phyloP scores from a whole-genome alignment of 1,140 invertebrate genomes.

The Pentalonia nigronervosa region DNA sequence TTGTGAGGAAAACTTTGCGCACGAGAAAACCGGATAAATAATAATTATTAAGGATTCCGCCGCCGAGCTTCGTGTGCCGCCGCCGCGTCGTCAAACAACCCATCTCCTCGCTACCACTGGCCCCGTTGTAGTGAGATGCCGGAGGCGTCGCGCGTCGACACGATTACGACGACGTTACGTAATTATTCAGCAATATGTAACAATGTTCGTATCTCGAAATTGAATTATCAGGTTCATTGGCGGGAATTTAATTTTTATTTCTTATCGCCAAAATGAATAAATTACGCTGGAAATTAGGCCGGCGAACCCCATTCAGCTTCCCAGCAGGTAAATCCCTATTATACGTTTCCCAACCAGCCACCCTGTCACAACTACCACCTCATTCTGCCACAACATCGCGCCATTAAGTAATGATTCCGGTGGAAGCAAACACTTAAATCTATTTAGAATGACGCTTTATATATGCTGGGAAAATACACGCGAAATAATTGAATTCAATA shows the following conservation, averaged over 20 bases:
- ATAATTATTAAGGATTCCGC: slow-evolving; percentile 55
- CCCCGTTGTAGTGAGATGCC: neutral
- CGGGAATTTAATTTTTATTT: slow-evolving; percentile 27
- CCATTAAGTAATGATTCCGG: neutral
- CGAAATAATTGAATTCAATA: neutral
- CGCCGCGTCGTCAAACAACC: neutral
- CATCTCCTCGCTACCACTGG: neutral
- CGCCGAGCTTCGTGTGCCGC: neutral
- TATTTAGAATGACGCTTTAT: neutral
- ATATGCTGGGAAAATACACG: neutral
- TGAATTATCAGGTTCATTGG: slow-evolving; percentile 18
- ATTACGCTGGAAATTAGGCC: neutral
- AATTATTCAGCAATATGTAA: slow-evolving; percentile 43
- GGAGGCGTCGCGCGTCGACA: neutral
- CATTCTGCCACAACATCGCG: neutral
- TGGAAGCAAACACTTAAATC: neutral
- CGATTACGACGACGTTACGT: neutral
- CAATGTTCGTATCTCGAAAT: slow-evolving; percentile 20
- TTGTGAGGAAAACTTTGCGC: slow-evolving; percentile 48
- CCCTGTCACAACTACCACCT: neutral
- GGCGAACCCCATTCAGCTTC: neutral
- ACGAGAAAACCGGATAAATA: slow-evolving; percentile 57
- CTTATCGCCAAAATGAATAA: neutral
- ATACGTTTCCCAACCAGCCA: neutral
- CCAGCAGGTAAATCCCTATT: slow-evolving; percentile 8